Percentiles rank a stretch among this genome's conserved stretches.
Evolutionary conservation across 1,140 invertebrate species (phyloP).

Genomic region (Oreohelix idahoensis): DNA sequence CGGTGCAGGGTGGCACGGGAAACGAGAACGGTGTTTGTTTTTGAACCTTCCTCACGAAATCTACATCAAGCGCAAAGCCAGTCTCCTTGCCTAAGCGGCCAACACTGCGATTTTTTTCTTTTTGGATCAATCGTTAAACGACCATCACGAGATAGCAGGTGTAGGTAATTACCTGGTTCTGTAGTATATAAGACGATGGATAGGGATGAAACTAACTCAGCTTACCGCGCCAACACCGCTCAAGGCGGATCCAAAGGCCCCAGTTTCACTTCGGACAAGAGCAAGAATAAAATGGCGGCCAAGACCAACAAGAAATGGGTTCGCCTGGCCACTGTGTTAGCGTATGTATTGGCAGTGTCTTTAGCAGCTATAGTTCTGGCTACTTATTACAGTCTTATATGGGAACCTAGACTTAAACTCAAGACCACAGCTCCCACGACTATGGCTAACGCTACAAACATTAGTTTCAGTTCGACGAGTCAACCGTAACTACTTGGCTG

Average conservation of each 20-base stretch:
- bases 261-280: conserved; percentile 54
- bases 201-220: conserved; percentile 57
- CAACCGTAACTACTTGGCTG: background rate
- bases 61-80: background rate
- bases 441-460: background rate
- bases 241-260: conserved; percentile 58
- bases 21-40: background rate
- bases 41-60: background rate
- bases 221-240: conserved; percentile 52
- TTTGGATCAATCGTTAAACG: conserved; percentile 10
- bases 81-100: background rate
- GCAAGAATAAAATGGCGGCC: conserved; percentile 69
- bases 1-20: background rate
- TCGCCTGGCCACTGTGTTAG: conserved; percentile 93
- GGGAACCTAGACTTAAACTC: conserved; percentile 83
- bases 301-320: conserved; percentile 77
- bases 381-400: conserved; percentile 95
- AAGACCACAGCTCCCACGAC: background rate
- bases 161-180: conserved; percentile 22
- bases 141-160: conserved; percentile 1
- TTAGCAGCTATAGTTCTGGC: conserved; percentile 94
- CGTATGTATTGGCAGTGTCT: conserved; percentile 95
- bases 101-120: background rate
- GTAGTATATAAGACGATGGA: conserved; percentile 52
- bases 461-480: background rate